A percentile compares a stretch with the other conserved stretches of the same genome.
Evolutionary conservation across 2,888 invertebrate genomes (phyloP).

Genomic region (Trichopoda pennipes): DNA sequence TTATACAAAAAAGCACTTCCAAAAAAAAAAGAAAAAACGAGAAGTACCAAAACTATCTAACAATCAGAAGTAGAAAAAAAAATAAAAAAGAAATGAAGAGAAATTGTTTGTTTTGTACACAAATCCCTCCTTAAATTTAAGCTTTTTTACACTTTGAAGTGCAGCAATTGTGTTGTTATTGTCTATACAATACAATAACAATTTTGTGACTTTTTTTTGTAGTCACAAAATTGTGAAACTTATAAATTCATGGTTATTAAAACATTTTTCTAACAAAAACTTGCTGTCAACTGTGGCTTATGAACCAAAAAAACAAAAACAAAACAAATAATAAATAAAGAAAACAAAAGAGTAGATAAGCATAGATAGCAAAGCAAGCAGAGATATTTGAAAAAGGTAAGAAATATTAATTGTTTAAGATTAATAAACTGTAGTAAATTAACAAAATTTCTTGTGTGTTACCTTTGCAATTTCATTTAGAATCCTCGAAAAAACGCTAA

Average conservation of each 20-base stretch:
- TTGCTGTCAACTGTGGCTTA: not conserved
- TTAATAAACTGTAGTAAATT: too few species aligned
- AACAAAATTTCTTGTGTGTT: too few species aligned
- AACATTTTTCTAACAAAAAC: conserved; percentile 4
- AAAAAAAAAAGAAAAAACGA: too few species aligned
- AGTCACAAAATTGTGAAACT: not conserved
- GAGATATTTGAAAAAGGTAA: too few species aligned
- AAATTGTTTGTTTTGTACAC: not conserved
- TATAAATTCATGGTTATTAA: conserved; percentile 21
- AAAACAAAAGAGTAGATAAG: too few species aligned
- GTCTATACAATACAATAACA: not conserved
- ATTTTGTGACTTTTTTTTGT: not conserved
- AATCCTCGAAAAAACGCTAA: too few species aligned
- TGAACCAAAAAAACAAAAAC: not conserved
- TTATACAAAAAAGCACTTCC: conserved; percentile 17
- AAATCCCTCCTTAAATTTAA: conserved; percentile 2
- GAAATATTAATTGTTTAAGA: too few species aligned
- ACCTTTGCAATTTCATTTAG: too few species aligned
- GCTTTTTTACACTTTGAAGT: conserved; percentile 48
- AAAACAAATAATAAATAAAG: too few species aligned
- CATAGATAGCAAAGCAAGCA: too few species aligned
- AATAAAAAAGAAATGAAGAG: conserved; percentile 1
- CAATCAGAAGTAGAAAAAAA: too few species aligned
- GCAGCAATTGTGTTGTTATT: conserved; percentile 8
- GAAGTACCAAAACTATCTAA: conserved; percentile 8